Conservation (phyloP, 2,888 invertebrate species). For the Digitonthophagus gazella region DNA sequence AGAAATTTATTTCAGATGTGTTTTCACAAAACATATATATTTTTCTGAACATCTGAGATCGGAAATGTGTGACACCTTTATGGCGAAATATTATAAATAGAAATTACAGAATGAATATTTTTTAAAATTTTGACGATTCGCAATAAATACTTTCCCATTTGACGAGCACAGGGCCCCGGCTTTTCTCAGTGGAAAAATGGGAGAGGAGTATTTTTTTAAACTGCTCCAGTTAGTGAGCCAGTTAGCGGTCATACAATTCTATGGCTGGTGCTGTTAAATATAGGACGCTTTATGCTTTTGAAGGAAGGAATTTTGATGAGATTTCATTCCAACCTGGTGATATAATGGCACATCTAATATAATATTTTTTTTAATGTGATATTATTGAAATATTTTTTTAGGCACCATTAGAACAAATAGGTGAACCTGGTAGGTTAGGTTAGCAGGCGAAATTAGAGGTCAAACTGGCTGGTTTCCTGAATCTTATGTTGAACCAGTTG, state of each 20-base stretch:
- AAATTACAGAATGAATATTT: no score
- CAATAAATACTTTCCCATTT: no score
- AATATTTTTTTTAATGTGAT: no score
- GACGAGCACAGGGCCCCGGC: no score
- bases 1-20: no score
- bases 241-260: constrained; percentile 43
- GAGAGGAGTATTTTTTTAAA: no score
- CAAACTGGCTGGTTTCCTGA: constrained; percentile 96
- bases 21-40: no score
- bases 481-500: constrained; percentile 84
- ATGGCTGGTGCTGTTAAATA: constrained; percentile 65
- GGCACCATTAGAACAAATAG: constrained; percentile 75
- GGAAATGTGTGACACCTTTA: no score
- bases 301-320: constrained; percentile 88
- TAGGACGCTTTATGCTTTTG: constrained; percentile 91
- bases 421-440: constrained; percentile 99
- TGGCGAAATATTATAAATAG: no score
- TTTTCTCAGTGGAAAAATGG: no score
- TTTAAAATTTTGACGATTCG: no score
- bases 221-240: constrained; percentile 40
- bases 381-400: constrained; percentile 38
- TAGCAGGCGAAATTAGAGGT: constrained; percentile 87
- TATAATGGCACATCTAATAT: constrained; percentile 64
- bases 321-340: constrained; percentile 92
- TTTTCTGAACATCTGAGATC: no score